Base-by-base conservation (phyloP, 2,888 invertebrate species). In the Protonemura montana region DNA sequence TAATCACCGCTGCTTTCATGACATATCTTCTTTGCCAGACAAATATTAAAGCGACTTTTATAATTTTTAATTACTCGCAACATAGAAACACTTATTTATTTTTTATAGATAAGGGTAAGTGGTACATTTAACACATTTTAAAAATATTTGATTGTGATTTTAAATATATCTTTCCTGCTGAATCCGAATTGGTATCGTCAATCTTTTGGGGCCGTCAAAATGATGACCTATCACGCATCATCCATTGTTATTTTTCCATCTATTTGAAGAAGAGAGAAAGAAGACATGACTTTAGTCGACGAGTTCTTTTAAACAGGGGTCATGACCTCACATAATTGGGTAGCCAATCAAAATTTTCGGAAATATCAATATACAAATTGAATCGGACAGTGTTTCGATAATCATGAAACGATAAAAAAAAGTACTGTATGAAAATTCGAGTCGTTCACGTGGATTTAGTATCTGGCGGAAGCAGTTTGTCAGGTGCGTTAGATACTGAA, bases 291-390 rank as follows among this genome's bases (percentile, higher is more conserved):
- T 59, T 21, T 59, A 21, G 59, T 21, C 59, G 16, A 59, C 21
- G 59, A 59, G 13, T 59, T 78, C 78, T 26, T 5, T 78, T 26
- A 21, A 78, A 27, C 27, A 26, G 28, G 78, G 78, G 6, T 78
- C 78, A 78, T 78, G 78, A 78, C 78, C 78, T 77, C 77, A 3
- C 26, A 21, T 28, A 13, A 78, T 28, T 28, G 28, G 78, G 10
- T 0, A 21, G 10, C 28, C 28, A 27, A 25, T 28, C 6, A 26
- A 21, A 6, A 13, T 26, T 78, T 28, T 26, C 78, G 78, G 78
- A 78, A 78, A 78, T 78, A 78, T 78, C 78, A 78, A 78, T 78
- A 78, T 16, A 25, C 7, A 2, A 78, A 26, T 78, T 21, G 59
- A 59, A 59, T 59, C 59, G 21, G 59, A 21, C 59, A 59, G 21